Conservation (phyloP, 2,888 invertebrate species). For the Oxyteleia sp. region DNA sequence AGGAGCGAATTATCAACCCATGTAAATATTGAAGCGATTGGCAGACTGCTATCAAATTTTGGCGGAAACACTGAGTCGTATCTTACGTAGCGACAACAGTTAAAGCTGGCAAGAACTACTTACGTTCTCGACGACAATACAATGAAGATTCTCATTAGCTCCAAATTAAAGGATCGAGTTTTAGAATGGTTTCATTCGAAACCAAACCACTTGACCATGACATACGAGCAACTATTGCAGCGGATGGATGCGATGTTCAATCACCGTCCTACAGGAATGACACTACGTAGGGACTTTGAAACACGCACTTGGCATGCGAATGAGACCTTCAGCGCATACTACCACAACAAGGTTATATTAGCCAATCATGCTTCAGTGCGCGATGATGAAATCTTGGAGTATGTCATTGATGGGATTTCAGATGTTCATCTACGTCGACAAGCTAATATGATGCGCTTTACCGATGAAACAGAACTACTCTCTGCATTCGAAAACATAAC, state of each 20-base stretch:
- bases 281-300: constrained; percentile 63
- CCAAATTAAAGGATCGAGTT: constrained; percentile 63
- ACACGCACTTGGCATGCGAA: constrained; percentile 54
- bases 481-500: constrained; percentile 19
- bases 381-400: constrained; percentile 67
- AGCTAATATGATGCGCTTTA: constrained; percentile 56
- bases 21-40: constrained; percentile 20
- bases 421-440: constrained; percentile 48
- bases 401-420: constrained; percentile 65
- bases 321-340: constrained; percentile 68
- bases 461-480: constrained; percentile 8
- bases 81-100: constrained; percentile 55
- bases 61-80: constrained; percentile 36
- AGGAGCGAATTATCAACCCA: constrained; percentile 1
- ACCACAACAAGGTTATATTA: constrained; percentile 66
- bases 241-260: constrained; percentile 69
- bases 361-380: constrained; percentile 50
- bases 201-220: constrained; percentile 62
- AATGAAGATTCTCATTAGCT: constrained; percentile 62
- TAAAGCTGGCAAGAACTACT: constrained; percentile 40
- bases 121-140: constrained; percentile 53
- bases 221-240: constrained; percentile 39
- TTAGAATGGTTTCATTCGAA: constrained; percentile 71
- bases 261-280: constrained; percentile 56
- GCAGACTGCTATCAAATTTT: constrained; percentile 55